Evolutionary conservation across 2,888 invertebrate species (phyloP), one percentile per base, ranked within the genome.

Genomic region (Steinernema carpocapsae): DNA sequence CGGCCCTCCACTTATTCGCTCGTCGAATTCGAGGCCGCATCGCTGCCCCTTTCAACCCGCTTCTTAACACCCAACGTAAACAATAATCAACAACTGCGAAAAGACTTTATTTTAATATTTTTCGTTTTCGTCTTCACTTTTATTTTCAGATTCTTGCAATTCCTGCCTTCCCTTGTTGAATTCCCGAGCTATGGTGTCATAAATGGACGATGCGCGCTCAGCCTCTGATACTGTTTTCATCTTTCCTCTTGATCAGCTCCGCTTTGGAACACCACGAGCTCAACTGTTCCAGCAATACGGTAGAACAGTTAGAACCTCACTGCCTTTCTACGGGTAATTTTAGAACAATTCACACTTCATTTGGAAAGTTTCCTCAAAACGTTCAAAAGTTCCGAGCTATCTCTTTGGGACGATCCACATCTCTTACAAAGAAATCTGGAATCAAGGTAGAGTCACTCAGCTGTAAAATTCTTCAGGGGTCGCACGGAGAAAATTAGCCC

Each of bases 1-100:
- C 64, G 64, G 26, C 29, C 64, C 64, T 64, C 64, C 64, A 64
- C 24, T 64, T 64, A 17, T 7, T 17, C 64, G 64, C 64, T 64
- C 64, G 64, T 32, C 19, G 64, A 64, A 64, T n/a, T 64, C 64
- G 64, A 64, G 64, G 29, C 32, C 32, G 24, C 56, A 22, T 24
- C 51, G 17, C 64, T 64, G 19, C 4, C 64, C 17, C 64, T 29
- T 7, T 32, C 64, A 10, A 29, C 1, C 17, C 32, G 29, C 64
- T 64, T 64, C 17, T 64, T 32, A 32, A 64, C 56, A 32, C 17
- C 29, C 3, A 37, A 37, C 37, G 37, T 37, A 37, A 37, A 37
- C 10, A 6, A n/a, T n/a, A n/a, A n/a, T n/a, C n/a, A n/a, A n/a
- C n/a, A n/a, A n/a, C n/a, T n/a, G n/a, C n/a, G n/a, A n/a, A n/a